phyloP scores from a whole-genome alignment of 2,797 vertebrate species.

The Natrix natrix region DNA sequence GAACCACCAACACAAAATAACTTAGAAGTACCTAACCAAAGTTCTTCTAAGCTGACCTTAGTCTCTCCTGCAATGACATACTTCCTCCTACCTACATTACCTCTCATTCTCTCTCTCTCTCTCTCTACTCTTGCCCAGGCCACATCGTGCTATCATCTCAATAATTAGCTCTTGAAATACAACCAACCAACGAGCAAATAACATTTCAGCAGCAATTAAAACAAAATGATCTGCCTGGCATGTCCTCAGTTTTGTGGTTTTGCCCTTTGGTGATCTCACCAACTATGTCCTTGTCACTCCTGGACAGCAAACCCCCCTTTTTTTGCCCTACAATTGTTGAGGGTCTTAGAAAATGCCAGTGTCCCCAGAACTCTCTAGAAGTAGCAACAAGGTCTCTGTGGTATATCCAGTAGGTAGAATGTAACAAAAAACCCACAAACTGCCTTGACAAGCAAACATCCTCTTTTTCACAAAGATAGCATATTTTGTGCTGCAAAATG shows the following conservation, averaged over 20 bases:
- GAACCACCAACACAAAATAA: not conserved
- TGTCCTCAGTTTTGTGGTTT: not conserved
- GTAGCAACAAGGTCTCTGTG: not conserved
- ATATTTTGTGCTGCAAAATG: not conserved
- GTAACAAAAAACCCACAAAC: not conserved
- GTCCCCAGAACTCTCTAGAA: not conserved
- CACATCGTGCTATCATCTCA: not conserved
- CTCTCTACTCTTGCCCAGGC: not conserved
- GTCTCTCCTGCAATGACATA: not conserved
- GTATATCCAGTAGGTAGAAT: not conserved
- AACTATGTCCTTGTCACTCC: not conserved
- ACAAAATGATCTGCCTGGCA: not conserved
- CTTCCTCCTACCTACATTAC: not conserved
- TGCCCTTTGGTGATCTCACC: not conserved
- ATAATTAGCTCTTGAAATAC: not conserved
- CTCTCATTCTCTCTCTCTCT: not conserved
- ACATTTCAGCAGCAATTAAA: not conserved
- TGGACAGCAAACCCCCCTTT: not conserved
- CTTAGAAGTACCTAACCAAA: not conserved
- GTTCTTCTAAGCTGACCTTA: not conserved
- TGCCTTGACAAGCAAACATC: not conserved
- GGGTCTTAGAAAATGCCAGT: not conserved
- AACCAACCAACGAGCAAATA: not conserved
- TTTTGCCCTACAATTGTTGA: not conserved
- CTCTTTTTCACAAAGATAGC: not conserved